Conservation (phyloP, 2,113 vertebrate genomes). For the Vulpes ferrilata region DNA sequence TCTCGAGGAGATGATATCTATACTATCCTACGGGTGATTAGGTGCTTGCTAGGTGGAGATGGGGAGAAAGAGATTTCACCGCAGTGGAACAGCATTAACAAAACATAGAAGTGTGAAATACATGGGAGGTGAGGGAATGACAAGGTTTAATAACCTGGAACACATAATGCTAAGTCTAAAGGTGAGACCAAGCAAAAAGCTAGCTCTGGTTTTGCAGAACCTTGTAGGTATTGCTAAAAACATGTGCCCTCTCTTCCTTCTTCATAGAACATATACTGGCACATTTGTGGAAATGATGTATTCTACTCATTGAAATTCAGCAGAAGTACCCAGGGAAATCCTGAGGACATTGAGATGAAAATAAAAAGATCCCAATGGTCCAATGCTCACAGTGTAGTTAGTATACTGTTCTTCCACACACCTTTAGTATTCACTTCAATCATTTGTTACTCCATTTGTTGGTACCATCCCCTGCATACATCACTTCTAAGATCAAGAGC, state of each 20-base stretch:
- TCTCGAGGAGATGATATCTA: not conserved
- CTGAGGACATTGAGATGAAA: not conserved
- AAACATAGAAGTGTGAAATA: not conserved
- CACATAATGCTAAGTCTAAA: not conserved
- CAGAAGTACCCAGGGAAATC: not conserved
- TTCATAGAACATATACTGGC: not conserved
- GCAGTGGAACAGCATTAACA: not conserved
- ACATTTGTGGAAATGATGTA: not conserved
- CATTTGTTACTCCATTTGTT: not conserved
- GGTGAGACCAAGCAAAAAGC: not conserved
- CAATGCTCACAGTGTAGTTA: fast-evolving
- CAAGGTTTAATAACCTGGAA: not conserved
- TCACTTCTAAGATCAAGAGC: not conserved
- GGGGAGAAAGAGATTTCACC: not conserved
- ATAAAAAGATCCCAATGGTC: not conserved
- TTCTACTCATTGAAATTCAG: not conserved
- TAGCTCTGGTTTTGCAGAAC: not conserved
- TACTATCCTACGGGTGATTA: not conserved
- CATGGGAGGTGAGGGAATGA: not conserved
- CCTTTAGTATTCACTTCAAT: not conserved
- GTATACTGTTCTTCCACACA: not conserved
- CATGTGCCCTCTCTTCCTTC: not conserved
- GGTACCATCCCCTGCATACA: not conserved
- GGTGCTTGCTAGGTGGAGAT: not conserved
- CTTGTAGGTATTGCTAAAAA: not conserved